These are phyloP conservation scores for Diplogasteroides magnus DNA, from an alignment of 1,140 invertebrate genomes.

Conservation along the genomic window DNA sequence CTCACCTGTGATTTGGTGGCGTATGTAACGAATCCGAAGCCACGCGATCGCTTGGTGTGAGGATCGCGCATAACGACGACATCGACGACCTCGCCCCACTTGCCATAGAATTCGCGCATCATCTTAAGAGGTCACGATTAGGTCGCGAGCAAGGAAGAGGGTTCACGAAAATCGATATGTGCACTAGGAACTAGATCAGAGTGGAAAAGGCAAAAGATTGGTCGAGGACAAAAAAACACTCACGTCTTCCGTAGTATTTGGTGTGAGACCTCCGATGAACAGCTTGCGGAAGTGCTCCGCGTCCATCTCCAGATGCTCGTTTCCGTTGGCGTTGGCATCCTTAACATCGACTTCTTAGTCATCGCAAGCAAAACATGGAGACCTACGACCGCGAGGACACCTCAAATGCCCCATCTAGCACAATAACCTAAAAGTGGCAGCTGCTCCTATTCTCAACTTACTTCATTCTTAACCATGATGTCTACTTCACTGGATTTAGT, in stretches of 20 bases:
- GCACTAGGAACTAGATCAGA: background rate
- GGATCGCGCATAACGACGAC: slow-evolving; percentile 97
- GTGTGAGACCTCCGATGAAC: slow-evolving; percentile 93
- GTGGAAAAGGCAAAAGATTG: background rate
- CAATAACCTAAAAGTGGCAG: background rate
- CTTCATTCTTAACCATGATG: background rate
- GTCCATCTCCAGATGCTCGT: slow-evolving; percentile 59
- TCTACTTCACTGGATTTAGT: background rate
- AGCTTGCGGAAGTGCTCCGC: slow-evolving; percentile 89
- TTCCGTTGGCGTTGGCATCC: background rate
- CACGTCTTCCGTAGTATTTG: slow-evolving; percentile 80
- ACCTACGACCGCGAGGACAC: background rate
- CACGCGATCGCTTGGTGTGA: slow-evolving; percentile 83
- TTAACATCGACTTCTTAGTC: background rate
- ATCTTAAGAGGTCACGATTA: slow-evolving; percentile 55
- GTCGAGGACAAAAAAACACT: background rate
- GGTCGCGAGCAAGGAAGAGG: background rate
- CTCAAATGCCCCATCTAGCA: background rate
- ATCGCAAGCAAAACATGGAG: background rate
- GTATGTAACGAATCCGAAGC: slow-evolving; percentile 51
- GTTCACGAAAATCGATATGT: no score
- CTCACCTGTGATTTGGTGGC: slow-evolving; percentile 6
- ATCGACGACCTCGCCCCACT: slow-evolving; percentile 95
- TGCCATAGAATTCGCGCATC: slow-evolving; percentile 81
- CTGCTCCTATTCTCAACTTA: background rate